Conservation (phyloP, 2,797 vertebrate genomes). For the Psittacula echo region DNA sequence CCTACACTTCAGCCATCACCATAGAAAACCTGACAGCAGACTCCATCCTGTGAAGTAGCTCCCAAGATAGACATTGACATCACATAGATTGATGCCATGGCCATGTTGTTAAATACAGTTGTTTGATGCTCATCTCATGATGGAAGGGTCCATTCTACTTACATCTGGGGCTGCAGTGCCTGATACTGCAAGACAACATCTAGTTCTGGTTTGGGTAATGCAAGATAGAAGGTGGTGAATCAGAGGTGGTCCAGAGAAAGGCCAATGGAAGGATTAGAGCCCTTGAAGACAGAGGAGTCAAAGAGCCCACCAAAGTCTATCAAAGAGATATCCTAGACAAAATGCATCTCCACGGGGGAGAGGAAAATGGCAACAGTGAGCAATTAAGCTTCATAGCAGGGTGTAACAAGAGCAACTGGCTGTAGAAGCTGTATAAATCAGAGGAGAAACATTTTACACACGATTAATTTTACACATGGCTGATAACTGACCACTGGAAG, state of each 20-base stretch:
- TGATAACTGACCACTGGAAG: neutral
- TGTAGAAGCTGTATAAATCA: neutral
- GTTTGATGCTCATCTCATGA: neutral
- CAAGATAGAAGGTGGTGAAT: neutral
- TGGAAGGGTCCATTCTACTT: rapidly evolving
- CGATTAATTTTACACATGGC: neutral
- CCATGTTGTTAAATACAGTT: neutral
- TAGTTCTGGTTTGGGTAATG: neutral
- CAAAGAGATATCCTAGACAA: neutral
- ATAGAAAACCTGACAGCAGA: neutral
- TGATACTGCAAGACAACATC: neutral
- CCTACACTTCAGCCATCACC: neutral
- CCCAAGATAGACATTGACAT: neutral
- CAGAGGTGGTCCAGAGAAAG: neutral
- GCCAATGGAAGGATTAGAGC: neutral
- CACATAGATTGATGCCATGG: neutral
- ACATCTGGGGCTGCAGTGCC: neutral
- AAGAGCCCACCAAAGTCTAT: neutral
- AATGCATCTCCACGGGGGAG: rapidly evolving
- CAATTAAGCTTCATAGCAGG: neutral
- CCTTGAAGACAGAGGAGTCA: neutral
- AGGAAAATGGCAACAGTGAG: neutral
- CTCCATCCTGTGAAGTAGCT: neutral
- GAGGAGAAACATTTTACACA: neutral
- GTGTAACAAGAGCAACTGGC: neutral